These are phyloP conservation scores for Neosalanx taihuensis DNA, from an alignment of 2,797 vertebrate species.

Conservation along the genomic window DNA sequence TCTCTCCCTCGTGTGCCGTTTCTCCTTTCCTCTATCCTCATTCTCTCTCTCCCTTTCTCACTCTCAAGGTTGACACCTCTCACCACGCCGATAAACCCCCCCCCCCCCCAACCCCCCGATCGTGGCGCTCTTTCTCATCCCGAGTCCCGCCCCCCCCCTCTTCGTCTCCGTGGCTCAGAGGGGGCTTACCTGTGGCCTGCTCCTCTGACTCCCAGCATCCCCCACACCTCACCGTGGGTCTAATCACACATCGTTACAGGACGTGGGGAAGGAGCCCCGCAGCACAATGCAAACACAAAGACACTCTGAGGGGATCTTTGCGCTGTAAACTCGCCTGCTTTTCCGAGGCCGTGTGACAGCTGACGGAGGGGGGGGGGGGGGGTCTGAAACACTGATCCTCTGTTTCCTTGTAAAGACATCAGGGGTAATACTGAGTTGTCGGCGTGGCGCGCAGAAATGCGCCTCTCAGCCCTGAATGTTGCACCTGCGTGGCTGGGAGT, in stretches of 20 bases:
- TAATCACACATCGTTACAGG: constrained; percentile 74
- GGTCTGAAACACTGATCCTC: constrained; percentile 66
- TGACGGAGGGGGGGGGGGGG: constrained; percentile 50
- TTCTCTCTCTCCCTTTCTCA: constrained; percentile 9
- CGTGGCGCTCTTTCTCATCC: too few relatives aligned
- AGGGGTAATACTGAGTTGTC: constrained; percentile 63
- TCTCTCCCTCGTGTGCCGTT: constrained; percentile 19
- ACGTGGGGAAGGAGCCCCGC: constrained; percentile 37
- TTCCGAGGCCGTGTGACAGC: constrained; percentile 64
- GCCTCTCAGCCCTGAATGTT: constrained; percentile 63
- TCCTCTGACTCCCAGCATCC: constrained; percentile 70
- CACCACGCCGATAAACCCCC: constrained; percentile 42
- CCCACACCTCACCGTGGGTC: constrained; percentile 54
- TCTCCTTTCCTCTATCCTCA: constrained; percentile 19
- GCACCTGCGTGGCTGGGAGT: constrained; percentile 66
- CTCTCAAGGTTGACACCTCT: constrained; percentile 51
- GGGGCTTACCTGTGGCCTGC: constrained; percentile 63
- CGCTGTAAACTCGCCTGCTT: constrained; percentile 65
- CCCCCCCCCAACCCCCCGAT: constrained; percentile 38
- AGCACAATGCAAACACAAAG: constrained; percentile 72
- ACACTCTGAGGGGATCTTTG: constrained; percentile 66
- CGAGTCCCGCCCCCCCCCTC: neutral
- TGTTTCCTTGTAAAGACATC: constrained; percentile 72
- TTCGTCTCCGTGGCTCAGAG: constrained; percentile 1
- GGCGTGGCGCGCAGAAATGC: constrained; percentile 53